Percentiles rank a stretch among this genome's conserved stretches.
Conservation (phyloP, 2,797 vertebrate species). For the Coregonus ussuriensis region DNA sequence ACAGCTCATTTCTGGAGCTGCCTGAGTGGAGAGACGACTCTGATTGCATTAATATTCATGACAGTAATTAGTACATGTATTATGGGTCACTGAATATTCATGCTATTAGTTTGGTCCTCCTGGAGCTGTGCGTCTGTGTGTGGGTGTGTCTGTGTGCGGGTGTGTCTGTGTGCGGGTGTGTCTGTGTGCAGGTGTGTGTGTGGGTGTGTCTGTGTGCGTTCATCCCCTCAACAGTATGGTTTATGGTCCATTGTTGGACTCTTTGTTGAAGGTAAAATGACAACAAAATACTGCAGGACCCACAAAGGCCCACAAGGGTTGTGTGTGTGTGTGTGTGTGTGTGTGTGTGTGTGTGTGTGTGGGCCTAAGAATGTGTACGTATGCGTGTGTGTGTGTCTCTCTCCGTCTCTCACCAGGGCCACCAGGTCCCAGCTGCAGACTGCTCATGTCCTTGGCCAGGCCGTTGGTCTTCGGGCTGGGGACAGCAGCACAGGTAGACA, state of each 20-base stretch:
- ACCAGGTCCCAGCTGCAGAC: slow-evolving; percentile 86
- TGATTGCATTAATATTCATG: slow-evolving; percentile 99
- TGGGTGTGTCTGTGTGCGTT: neutral
- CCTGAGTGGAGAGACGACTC: slow-evolving; percentile 86
- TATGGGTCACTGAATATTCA: slow-evolving; percentile 99
- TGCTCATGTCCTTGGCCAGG: slow-evolving; percentile 91
- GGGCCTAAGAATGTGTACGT: no score
- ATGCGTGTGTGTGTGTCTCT: neutral
- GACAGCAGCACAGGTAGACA: slow-evolving; percentile 84
- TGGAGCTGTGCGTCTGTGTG: slow-evolving; percentile 70
- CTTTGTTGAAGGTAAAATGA: neutral
- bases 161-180: slow-evolving; percentile 9
- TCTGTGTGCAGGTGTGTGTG: neutral
- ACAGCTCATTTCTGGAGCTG: slow-evolving; percentile 90
- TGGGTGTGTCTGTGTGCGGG: slow-evolving; percentile 14
- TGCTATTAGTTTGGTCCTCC: slow-evolving; percentile 96
- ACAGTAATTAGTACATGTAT: slow-evolving; percentile 94
- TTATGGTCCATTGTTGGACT: slow-evolving; percentile 2
- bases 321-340: slow-evolving; percentile 26
- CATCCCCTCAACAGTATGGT: slow-evolving; percentile 11
- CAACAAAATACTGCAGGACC: neutral
- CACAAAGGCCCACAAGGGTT: neutral
- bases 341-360: slow-evolving; percentile 4
- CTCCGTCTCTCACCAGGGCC: slow-evolving; percentile 77
- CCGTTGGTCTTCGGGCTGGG: slow-evolving; percentile 92